Evolutionary conservation across 2,797 vertebrate genomes (phyloP).

Genomic region (Discoglossus pictus): DNA sequence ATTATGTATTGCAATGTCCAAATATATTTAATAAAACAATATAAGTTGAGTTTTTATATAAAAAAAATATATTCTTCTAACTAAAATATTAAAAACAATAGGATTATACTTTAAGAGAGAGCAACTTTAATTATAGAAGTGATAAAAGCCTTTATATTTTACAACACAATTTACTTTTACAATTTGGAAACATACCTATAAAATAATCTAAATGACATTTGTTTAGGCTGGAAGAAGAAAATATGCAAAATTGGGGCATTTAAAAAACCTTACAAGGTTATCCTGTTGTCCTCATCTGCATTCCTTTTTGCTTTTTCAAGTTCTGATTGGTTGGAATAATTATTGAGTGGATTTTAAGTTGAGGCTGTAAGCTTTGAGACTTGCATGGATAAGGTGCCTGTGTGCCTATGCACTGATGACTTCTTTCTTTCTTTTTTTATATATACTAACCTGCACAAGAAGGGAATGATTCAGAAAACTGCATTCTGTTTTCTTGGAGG

Average conservation of each 20-base stretch:
- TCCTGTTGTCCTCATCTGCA: conserved; percentile 59
- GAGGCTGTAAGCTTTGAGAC: conserved; percentile 45
- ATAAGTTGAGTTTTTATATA: no score
- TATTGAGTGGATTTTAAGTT: conserved; percentile 60
- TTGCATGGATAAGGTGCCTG: conserved; percentile 37
- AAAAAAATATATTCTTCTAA: no score
- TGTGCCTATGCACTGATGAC: conserved; percentile 9
- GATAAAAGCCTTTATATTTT: conserved; percentile 17
- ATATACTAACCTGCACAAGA: conserved; percentile 78
- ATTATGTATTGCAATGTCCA: no score
- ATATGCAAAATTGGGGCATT: conserved; percentile 26
- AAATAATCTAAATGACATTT: neutral
- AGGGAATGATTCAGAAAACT: conserved; percentile 68
- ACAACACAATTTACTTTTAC: conserved; percentile 19
- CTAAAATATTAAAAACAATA: no score
- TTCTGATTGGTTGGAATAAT: conserved; percentile 62
- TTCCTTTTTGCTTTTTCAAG: conserved; percentile 46
- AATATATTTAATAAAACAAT: no score
- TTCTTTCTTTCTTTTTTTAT: conserved; percentile 53
- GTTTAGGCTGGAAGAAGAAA: neutral
- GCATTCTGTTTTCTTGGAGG: conserved; percentile 66
- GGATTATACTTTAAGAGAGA: no score
- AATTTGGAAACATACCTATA: conserved; percentile 8
- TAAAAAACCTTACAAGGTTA: conserved; percentile 41
- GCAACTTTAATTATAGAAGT: conserved; percentile 13